Percentiles rank a stretch among this genome's conserved stretches.
phyloP scores from a whole-genome alignment of 2,888 invertebrate genomes.

The Alcis repandata region DNA sequence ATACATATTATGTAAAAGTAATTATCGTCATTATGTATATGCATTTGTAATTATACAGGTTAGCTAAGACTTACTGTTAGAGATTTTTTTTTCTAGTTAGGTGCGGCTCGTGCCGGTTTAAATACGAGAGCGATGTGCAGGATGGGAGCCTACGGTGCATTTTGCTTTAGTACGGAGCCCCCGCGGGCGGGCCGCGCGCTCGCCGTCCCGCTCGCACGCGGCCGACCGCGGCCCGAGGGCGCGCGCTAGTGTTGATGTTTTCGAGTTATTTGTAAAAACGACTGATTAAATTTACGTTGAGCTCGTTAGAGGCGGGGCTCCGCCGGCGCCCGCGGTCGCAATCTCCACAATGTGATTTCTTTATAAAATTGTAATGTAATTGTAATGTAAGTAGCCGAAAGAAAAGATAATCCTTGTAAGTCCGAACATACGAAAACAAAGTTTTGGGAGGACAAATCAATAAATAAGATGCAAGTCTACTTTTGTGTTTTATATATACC shows the following conservation, averaged over 20 bases:
- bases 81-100: slow-evolving; percentile 76
- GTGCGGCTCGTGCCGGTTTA: slow-evolving; percentile 51
- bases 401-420: slow-evolving; percentile 82
- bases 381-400: slow-evolving; percentile 82
- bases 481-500: slow-evolving; percentile 69
- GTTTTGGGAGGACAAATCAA: slow-evolving; percentile 84
- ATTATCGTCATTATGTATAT: slow-evolving; percentile 78
- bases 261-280: slow-evolving; percentile 77
- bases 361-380: slow-evolving; percentile 82
- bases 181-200: neutral
- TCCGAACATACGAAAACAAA: slow-evolving; percentile 81
- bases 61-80: slow-evolving; percentile 77
- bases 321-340: slow-evolving; percentile 56
- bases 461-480: slow-evolving; percentile 84
- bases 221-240: slow-evolving; percentile 7
- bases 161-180: slow-evolving; percentile 22
- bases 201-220: slow-evolving; percentile 5
- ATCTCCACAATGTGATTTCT: slow-evolving; percentile 83
- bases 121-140: slow-evolving; percentile 33
- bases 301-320: slow-evolving; percentile 56
- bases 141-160: slow-evolving; percentile 32
- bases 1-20: slow-evolving; percentile 82
- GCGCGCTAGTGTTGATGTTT: slow-evolving; percentile 64
- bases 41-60: slow-evolving; percentile 85
- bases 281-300: slow-evolving; percentile 80